Base-by-base conservation (phyloP, 2,113 vertebrate species). In the Ailurus styani region DNA sequence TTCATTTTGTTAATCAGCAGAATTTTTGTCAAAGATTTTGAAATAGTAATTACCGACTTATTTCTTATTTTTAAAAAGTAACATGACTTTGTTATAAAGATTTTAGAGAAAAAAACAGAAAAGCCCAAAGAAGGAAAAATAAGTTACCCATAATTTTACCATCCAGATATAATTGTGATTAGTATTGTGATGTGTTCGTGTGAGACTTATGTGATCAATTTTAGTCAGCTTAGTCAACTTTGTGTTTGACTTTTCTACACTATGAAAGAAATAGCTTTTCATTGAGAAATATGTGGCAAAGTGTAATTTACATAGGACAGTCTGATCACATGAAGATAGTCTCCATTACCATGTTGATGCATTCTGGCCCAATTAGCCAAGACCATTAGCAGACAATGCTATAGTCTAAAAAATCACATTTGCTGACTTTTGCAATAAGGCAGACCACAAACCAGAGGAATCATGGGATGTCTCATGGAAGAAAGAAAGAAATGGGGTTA, bases 11-110 rank as follows among this genome's bases (percentile, higher is more conserved):
- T 70, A 92, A 87, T 90, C 73, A 84, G 86, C 13, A 68, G 66
- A 82, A n/a, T 47, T 85, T 82, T 90, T 70, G 25, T 77, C 50
- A 23, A 70, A 90, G 31, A 40, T 55, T 29, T 96, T 96, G 23
- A 90, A 96, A 87, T 93, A 68, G 23, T 70, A 93, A 85, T 31
- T n/a, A 15, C 20, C 37, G n/a, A 52, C 5, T 81, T 54, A 62
- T 70, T 92, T 93, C 37, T 70, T 78, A 88, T 72, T 89, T 89
- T 83, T 34, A 47, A 88, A 95, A 93, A 96, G 25, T 42, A 84
- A 73, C 25, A 54, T 37, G 23, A 64, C 84, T 96, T 84, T 88
- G 78, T 42, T 90, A 20, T 94, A 81, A 86, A 84, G 23, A 85
- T 77, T 64, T 73, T 70, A 54, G 64, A 42, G 25, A 50, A 55